Base-by-base conservation (phyloP, 2,888 invertebrate species). In the Trileptium ribeirensis region DNA sequence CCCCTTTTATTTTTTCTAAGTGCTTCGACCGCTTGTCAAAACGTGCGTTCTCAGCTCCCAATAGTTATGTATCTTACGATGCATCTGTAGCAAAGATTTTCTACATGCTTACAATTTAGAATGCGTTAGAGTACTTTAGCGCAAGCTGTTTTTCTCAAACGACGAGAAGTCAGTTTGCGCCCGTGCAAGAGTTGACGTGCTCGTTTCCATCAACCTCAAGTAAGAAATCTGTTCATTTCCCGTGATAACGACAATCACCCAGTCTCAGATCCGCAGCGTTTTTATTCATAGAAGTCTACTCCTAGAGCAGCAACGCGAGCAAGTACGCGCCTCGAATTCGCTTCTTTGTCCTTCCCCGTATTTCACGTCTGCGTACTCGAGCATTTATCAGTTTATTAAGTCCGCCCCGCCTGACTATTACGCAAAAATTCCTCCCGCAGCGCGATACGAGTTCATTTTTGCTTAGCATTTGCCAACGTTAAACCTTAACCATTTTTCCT, bases 1-100 rank as follows among this genome's bases (percentile, higher is more conserved):
- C 78, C 24, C 78, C 81, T 1, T 78, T 74, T 64, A 31, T 81
- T 1, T 81, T 81, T 37, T 78, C 81, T 1, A 81, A 81, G 1
- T 81, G 8, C 31, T 78, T 15, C 51, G 81, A 1, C 78, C 78
- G 1, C 37, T 81, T 1, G 67, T 81, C 1, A 36, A 77, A 3
- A 34, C 3, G 1, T 81, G 81, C 78, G 67, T 77, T 3, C 19
- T n/a, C 38, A 78, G 15, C 67, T 81, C n/a, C 3, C 64, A n/a
- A 36, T 51, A 24, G 78, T 78, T 31, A 15, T 81, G 1, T 81
- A 51, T 34, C 31, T 81, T 2, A 78, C 51, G 78, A 3, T 8
- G 40, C 19, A 67, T 31, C 31, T 3, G 8, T 3, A 36, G 8
- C 29, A 70, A 3, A 19, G 15, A 8, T n/a, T 70, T 19, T n/a